Percentiles rank a stretch among this genome's conserved stretches.
Conservation (phyloP, 2,113 vertebrate genomes). For the Pterocles gutturalis region DNA sequence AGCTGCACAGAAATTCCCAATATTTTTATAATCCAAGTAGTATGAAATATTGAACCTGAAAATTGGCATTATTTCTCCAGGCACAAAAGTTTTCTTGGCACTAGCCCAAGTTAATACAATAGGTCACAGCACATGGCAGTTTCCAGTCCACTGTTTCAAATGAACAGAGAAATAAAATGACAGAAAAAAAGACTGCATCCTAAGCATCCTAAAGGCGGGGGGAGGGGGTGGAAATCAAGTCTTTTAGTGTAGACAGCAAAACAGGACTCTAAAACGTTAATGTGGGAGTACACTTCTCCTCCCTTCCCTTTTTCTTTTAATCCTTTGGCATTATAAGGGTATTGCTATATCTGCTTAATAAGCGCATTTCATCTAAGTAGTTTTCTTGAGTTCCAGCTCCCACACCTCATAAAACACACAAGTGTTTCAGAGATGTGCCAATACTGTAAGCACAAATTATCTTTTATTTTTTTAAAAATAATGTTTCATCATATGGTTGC, state of each 20-base stretch:
- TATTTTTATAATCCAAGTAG: constrained; percentile 7
- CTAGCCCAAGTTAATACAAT: constrained; percentile 23
- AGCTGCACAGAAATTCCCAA: constrained; percentile 6
- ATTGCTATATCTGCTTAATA: not conserved
- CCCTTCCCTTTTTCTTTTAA: not conserved
- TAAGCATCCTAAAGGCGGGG: not conserved
- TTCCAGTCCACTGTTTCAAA: constrained; percentile 8
- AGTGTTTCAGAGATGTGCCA: not conserved
- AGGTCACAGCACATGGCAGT: not conserved
- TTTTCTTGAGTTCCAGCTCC: not conserved
- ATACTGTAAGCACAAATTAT: not conserved
- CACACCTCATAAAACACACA: not conserved
- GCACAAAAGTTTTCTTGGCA: constrained; percentile 41
- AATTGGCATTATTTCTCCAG: constrained; percentile 17
- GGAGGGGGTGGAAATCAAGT: not conserved
- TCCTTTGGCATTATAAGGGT: not conserved
- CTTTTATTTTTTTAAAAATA: not conserved
- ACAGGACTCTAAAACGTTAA: not conserved
- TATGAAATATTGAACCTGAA: constrained; percentile 40
- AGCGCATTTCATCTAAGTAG: not conserved
- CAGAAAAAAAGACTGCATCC: not conserved
- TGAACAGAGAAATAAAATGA: not conserved
- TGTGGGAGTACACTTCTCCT: not conserved
- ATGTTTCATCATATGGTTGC: not conserved
- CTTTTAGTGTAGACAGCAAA: not conserved